Percentiles rank a stretch among this genome's conserved stretches.
Evolutionary conservation across 2,113 vertebrate species (phyloP).

Genomic region (Tychaedon coryphoeus): DNA sequence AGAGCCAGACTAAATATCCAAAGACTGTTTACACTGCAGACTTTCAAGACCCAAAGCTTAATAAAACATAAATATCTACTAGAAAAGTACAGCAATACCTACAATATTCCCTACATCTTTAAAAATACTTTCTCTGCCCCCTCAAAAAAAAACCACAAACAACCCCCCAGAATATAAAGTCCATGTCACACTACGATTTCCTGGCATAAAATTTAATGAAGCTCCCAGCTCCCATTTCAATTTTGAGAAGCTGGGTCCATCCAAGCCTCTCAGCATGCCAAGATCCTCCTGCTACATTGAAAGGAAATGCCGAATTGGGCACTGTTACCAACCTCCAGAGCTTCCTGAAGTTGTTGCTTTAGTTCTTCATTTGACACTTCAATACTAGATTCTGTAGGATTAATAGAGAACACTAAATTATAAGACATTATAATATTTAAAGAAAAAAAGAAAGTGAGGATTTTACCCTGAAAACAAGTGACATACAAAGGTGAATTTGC

Average conservation of each 20-base stretch:
- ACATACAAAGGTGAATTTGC: background rate
- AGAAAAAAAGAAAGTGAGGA: background rate
- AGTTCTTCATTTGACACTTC: conserved; percentile 78
- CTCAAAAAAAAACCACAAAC: background rate
- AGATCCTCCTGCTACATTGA: background rate
- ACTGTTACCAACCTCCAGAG: conserved; percentile 76
- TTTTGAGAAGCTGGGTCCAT: background rate
- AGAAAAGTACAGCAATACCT: background rate
- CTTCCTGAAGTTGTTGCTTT: conserved; percentile 73
- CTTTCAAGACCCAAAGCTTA: background rate
- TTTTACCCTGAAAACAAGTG: background rate
- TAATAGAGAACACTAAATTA: background rate
- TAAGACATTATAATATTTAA: background rate
- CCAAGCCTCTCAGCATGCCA: background rate
- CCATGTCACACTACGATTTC: background rate
- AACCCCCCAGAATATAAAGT: background rate
- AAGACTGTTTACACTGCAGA: background rate
- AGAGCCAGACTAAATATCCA: background rate
- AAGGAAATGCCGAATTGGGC: background rate
- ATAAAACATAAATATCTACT: background rate
- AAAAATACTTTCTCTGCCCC: background rate
- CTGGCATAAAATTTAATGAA: background rate
- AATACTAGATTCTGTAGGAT: conserved; percentile 63
- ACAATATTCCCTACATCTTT: background rate
- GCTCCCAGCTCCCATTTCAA: background rate